Conservation (phyloP, 2,888 invertebrate genomes). For the Hypolimnas misippus region DNA sequence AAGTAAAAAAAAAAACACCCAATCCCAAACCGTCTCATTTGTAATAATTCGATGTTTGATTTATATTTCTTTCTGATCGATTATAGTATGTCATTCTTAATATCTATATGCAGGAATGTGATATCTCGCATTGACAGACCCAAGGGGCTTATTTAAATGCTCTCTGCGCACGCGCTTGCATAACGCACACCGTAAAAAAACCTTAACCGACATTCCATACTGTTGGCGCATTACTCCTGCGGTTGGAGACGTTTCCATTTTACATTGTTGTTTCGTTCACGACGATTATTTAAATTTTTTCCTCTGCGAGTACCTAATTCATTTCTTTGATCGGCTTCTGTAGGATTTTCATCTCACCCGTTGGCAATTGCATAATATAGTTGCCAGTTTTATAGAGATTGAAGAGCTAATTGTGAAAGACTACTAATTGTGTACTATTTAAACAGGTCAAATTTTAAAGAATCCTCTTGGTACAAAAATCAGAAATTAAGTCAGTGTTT, state of each 20-base stretch:
- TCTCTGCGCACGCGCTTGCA: constrained; percentile 41
- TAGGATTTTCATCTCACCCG: too few relatives aligned
- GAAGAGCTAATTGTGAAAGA: too few relatives aligned
- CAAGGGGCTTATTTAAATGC: constrained; percentile 42
- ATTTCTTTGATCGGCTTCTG: too few relatives aligned
- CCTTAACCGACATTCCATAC: constrained; percentile 40
- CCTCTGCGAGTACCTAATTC: too few relatives aligned
- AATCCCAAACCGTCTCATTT: too few relatives aligned
- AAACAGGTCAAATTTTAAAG: too few relatives aligned
- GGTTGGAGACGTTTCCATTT: constrained; percentile 19
- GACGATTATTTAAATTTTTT: neutral
- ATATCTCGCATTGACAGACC: constrained; percentile 39
- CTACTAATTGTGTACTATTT: too few relatives aligned
- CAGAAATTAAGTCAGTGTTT: too few relatives aligned
- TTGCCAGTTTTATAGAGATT: too few relatives aligned
- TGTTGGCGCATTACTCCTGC: constrained; percentile 36
- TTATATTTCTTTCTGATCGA: constrained; percentile 11
- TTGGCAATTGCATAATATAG: too few relatives aligned
- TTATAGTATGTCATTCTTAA: constrained; percentile 23
- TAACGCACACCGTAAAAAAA: constrained; percentile 40
- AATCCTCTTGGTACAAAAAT: too few relatives aligned
- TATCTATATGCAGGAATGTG: constrained; percentile 41
- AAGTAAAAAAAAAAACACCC: too few relatives aligned
- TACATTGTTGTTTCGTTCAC: neutral
- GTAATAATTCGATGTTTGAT: neutral